A percentile compares a stretch with the other conserved stretches of the same genome.
phyloP scores from a whole-genome alignment of 1,140 invertebrate species.

The Holcopasites calliopsidis region DNA sequence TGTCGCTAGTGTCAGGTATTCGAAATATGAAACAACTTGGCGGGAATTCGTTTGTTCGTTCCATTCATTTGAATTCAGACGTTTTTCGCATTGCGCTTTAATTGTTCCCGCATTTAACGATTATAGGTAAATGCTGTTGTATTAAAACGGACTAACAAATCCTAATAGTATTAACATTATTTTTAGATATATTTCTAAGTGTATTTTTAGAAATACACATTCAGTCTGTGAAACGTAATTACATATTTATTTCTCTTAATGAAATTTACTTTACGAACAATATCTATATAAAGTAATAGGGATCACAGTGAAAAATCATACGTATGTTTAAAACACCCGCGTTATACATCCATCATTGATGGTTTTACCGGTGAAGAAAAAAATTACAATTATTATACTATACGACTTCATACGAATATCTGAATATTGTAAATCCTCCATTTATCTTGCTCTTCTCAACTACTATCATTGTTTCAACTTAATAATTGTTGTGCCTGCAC shows the following conservation, averaged over 20 bases:
- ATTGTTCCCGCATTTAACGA: background rate
- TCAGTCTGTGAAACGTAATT: too few relatives aligned
- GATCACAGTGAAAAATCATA: background rate
- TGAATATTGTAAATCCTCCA: background rate
- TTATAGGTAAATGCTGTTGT: too few relatives aligned
- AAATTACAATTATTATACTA: background rate
- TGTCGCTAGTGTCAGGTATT: conserved; percentile 32
- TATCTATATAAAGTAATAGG: too few relatives aligned
- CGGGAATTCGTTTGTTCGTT: too few relatives aligned
- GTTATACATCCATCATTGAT: conserved; percentile 2
- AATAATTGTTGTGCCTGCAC: background rate
- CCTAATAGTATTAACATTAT: background rate
- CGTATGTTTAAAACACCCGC: conserved; percentile 25
- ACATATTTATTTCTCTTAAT: background rate
- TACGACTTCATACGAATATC: background rate
- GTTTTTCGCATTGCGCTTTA: too few relatives aligned
- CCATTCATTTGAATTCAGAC: too few relatives aligned
- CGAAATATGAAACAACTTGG: conserved; percentile 32
- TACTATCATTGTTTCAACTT: background rate
- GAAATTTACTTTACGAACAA: background rate
- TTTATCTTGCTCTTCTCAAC: too few relatives aligned
- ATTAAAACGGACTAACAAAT: background rate
- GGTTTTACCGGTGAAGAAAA: background rate
- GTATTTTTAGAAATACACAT: background rate
- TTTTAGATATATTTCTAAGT: too few relatives aligned